These are phyloP conservation scores for Alitta virens DNA, from an alignment of 2,888 invertebrate genomes.

Conservation along the genomic window DNA sequence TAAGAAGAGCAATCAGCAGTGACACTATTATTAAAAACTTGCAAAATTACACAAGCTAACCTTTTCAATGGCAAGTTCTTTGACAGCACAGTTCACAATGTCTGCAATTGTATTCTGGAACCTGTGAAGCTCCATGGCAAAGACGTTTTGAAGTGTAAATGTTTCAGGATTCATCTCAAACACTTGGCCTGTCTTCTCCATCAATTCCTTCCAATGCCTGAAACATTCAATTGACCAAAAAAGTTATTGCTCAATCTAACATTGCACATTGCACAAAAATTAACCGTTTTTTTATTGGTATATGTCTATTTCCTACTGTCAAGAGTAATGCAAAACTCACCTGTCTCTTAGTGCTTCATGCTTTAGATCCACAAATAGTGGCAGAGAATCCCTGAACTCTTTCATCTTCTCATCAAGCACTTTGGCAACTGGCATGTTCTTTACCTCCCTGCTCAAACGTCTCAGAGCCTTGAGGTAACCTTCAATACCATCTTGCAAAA, in stretches of 20 bases:
- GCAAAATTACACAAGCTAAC: too few relatives aligned
- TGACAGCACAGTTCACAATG: slow-evolving; percentile 84
- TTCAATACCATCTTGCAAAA: slow-evolving; percentile 82
- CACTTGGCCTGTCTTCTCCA: slow-evolving; percentile 75
- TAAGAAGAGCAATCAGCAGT: too few relatives aligned
- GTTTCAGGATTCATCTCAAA: slow-evolving; percentile 86
- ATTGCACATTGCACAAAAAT: too few relatives aligned
- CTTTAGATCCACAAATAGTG: slow-evolving; percentile 85
- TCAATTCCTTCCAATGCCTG: slow-evolving; percentile 84
- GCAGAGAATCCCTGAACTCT: slow-evolving; percentile 82
- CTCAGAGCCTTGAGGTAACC: slow-evolving; percentile 76
- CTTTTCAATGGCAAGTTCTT: slow-evolving; percentile 86
- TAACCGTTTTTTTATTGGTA: too few relatives aligned
- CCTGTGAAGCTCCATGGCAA: slow-evolving; percentile 84
- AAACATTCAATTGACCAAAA: neutral
- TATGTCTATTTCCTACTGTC: too few relatives aligned
- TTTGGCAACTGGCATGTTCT: slow-evolving; percentile 65
- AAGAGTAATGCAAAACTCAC: too few relatives aligned
- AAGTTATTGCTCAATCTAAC: too few relatives aligned
- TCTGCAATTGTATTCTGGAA: slow-evolving; percentile 78
- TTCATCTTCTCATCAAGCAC: slow-evolving; percentile 80
- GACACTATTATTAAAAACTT: too few relatives aligned
- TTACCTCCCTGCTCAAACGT: slow-evolving; percentile 68
- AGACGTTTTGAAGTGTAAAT: slow-evolving; percentile 90
- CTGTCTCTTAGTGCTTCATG: slow-evolving; percentile 82